Evolutionary conservation across 1,140 invertebrate genomes (phyloP).

Genomic region (Cydia fagiglandana): DNA sequence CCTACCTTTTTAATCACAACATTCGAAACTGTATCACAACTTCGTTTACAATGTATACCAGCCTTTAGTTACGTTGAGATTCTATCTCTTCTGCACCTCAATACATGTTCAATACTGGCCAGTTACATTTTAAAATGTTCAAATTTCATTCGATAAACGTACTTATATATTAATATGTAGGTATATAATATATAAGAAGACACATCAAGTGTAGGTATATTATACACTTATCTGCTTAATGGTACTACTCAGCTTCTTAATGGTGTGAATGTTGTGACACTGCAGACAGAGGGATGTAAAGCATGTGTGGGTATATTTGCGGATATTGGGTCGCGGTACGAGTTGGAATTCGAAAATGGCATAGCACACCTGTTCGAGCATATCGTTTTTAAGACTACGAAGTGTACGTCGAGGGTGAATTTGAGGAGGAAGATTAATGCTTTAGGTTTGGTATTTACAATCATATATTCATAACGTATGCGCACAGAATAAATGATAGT

Average conservation of each 20-base stretch:
- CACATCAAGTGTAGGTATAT: not conserved
- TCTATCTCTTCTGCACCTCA: conserved; percentile 25
- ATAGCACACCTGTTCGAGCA: conserved; percentile 90
- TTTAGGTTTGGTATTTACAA: conserved; percentile 1
- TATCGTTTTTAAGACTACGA: conserved; percentile 89
- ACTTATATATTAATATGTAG: conserved; percentile 16
- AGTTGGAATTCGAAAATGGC: conserved; percentile 85
- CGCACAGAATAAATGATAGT: too few relatives aligned
- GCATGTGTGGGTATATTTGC: conserved; percentile 88
- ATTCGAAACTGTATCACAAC: conserved; percentile 29
- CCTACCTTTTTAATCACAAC: conserved; percentile 31
- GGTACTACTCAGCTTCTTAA: conserved; percentile 47
- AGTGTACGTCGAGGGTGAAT: conserved; percentile 81
- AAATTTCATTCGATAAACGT: conserved; percentile 27
- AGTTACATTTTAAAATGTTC: conserved; percentile 26
- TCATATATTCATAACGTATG: not conserved
- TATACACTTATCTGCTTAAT: conserved; percentile 7
- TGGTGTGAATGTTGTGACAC: conserved; percentile 55
- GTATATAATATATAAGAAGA: conserved; percentile 15
- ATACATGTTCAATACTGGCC: conserved; percentile 30
- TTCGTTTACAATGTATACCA: conserved; percentile 18
- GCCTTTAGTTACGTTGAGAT: conserved; percentile 28
- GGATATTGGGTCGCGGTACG: conserved; percentile 87
- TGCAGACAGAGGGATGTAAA: conserved; percentile 48
- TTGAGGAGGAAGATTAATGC: conserved; percentile 87